Percentiles rank a stretch among this genome's conserved stretches.
phyloP scores from a whole-genome alignment of 2,113 vertebrate species.

The Colius striatus region DNA sequence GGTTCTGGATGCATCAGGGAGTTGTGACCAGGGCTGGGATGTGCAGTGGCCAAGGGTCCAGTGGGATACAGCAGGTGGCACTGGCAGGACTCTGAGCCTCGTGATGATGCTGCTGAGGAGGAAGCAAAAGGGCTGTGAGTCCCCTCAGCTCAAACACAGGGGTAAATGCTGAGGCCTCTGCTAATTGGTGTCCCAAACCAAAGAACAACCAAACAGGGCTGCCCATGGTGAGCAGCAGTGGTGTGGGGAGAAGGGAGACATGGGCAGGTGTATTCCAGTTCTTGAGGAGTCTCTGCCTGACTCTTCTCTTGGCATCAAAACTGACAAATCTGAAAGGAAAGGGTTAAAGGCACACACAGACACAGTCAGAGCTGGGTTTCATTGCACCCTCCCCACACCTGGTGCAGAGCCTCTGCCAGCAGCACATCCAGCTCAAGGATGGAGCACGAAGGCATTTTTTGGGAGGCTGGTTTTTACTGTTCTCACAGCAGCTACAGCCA shows the following conservation, averaged over 20 bases:
- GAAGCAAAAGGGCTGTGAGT: background rate
- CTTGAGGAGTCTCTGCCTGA: background rate
- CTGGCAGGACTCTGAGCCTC: background rate
- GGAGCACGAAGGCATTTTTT: background rate
- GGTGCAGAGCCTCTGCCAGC: background rate
- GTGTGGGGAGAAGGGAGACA: fast-evolving
- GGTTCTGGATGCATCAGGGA: background rate
- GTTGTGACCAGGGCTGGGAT: fast-evolving
- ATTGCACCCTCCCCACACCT: background rate
- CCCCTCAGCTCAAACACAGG: background rate
- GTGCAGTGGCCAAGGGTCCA: fast-evolving
- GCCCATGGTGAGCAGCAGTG: background rate
- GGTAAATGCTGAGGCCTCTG: background rate
- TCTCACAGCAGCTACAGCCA: background rate
- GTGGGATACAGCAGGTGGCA: background rate
- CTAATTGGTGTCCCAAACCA: background rate
- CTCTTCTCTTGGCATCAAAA: background rate
- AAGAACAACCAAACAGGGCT: background rate
- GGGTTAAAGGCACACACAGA: background rate
- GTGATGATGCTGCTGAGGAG: background rate
- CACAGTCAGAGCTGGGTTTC: background rate
- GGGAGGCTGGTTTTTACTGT: background rate
- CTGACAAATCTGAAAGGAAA: background rate
- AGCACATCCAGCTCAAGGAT: background rate
- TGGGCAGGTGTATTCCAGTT: background rate